Evolutionary conservation across 2,113 vertebrate genomes (phyloP).

Genomic region (Oplegnathus fasciatus): DNA sequence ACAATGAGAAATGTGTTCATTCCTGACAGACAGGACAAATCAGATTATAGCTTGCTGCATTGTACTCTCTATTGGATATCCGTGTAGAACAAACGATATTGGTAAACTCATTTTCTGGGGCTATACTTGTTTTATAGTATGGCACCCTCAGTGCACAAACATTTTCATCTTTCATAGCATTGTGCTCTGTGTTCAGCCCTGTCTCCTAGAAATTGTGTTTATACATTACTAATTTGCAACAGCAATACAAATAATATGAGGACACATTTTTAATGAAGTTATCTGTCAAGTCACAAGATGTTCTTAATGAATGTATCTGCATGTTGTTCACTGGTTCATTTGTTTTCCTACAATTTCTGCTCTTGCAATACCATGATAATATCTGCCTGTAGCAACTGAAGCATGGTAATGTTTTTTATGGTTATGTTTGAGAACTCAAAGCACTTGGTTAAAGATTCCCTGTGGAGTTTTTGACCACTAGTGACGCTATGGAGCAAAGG

Average conservation of each 20-base stretch:
- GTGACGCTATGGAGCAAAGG: background rate
- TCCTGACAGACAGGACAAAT: slow-evolving; percentile 62
- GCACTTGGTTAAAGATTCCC: background rate
- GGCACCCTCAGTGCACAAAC: slow-evolving; percentile 9
- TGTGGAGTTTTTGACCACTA: slow-evolving; percentile 1
- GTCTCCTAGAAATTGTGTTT: background rate
- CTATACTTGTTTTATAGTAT: slow-evolving; percentile 16
- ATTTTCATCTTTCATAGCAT: slow-evolving; percentile 17
- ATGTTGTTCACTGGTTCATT: background rate
- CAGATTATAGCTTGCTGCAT: slow-evolving; percentile 43
- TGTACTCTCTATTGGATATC: slow-evolving; percentile 41
- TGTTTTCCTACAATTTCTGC: background rate
- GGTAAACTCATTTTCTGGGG: slow-evolving; percentile 50
- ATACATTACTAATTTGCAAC: background rate
- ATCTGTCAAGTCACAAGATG: background rate
- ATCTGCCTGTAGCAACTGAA: background rate
- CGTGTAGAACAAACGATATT: slow-evolving; percentile 42
- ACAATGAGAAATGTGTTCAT: slow-evolving; percentile 45
- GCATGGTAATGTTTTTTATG: background rate
- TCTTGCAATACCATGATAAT: background rate
- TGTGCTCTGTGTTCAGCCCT: background rate
- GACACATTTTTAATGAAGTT: slow-evolving; percentile 18
- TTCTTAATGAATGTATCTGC: slow-evolving; percentile 4
- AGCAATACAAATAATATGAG: background rate
- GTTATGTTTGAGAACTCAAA: background rate